phyloP scores from a whole-genome alignment of 1,140 invertebrate species.

The Cydia splendana region DNA sequence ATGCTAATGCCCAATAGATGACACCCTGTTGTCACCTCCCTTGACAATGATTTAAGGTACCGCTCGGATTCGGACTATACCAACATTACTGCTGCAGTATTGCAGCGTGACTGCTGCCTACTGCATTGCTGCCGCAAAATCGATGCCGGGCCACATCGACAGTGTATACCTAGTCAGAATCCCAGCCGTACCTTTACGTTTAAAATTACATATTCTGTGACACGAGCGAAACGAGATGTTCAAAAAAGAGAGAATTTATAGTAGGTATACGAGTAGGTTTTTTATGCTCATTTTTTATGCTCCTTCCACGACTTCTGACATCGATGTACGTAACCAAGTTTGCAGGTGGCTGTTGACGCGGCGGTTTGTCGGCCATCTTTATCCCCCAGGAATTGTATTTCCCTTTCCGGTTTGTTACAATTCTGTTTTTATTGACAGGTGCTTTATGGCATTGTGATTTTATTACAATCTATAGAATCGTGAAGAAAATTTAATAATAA shows the following conservation, averaged over 20 bases:
- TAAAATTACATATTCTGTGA: background rate
- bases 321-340: background rate
- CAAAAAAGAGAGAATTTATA: background rate
- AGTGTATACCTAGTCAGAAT: no score
- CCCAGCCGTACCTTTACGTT: no score
- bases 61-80: no score
- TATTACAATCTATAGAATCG: background rate
- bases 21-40: no score
- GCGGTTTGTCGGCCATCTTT: conserved; percentile 1
- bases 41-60: no score
- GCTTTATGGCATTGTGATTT: conserved; percentile 1
- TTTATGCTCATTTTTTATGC: background rate
- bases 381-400: background rate
- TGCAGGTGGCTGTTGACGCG: background rate
- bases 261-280: background rate
- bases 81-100: no score
- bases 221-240: background rate
- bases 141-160: no score
- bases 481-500: background rate
- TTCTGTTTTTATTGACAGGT: background rate
- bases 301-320: background rate
- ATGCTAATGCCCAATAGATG: no score
- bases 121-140: no score
- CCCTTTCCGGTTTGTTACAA: background rate
- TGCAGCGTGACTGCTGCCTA: no score